Base-by-base conservation (phyloP, 2,113 vertebrate species). In the Perognathus longimembris region DNA sequence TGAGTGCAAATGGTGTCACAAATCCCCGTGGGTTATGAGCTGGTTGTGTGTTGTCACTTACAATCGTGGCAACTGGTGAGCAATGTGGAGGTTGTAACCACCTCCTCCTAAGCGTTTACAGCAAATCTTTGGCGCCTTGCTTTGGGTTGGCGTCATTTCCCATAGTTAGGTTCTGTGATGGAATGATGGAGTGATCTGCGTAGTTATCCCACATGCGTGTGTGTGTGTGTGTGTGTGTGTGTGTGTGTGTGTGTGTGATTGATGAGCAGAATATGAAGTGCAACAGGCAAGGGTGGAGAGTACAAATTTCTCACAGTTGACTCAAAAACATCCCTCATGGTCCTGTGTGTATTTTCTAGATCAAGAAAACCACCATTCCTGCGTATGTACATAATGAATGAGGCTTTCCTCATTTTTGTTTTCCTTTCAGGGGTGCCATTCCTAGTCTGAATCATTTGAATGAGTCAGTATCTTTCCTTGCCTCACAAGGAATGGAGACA, bases 11-110 rank as follows among this genome's bases (percentile, higher is more conserved):
- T 40, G 42, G 89, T 70, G 77, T 96, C n/a, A 28, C 74, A 89
- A 92, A 28, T 95, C 95, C 50, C 92, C 69, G 5, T 54, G 77
- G 92, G 45, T 90, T 91, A 50, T 22, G 34, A 91, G 57, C 64
- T 75, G 69, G 94, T n/a, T 61, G 92, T 66, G 89, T 67, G 73
- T 93, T 92, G 91, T n/a, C 71, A 84, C 79, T 80, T 75, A 30
- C 75, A 91, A 92, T 92, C 89, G 40, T 93, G 84, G 92, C 93
- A 96, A 86, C 94, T 96, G 93, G 96, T 95, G 90, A 96, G 87
- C 90, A 85, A 96, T 94, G 91, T 95, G 92, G 95, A 96, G 97
- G 88, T 80, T 96, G 90, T 94, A 94, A 84, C 78, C 89, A 79
- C 94, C 91, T 96, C 92, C 32, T 95, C 89, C 90, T 94, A 84